Base-by-base conservation (phyloP, 2,888 invertebrate species). In the Eupithecia centaureata region DNA sequence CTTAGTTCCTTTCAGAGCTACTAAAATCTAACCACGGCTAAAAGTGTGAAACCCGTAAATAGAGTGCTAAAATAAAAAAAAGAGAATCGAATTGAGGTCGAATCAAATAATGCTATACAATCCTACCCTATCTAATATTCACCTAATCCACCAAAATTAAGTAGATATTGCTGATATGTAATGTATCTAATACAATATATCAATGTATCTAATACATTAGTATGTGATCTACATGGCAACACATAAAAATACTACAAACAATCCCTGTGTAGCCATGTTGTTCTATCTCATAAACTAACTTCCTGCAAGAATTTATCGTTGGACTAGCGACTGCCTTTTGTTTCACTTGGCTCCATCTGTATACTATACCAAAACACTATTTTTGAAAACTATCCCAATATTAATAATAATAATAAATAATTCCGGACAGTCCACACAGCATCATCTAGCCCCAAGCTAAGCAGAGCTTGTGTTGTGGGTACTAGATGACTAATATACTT, bases 281-380 rank as follows among this genome's bases (percentile, higher is more conserved):
- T 73, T 47, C 68, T 35, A 75, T 72, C 74, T 76, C 69, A 78
- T 81, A 83, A 84, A 84, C 81, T 81, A 82, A 74, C 71, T 78
- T 76, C 67, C 74, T 60, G 66, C 61, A 74, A 76, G 79, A 83
- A 83, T 86, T 85, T 85, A 86, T 86, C 78, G 80, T 69, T 73
- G 73, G 38, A 54, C 54, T 8, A n/a, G 22, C 2, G 5, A 3
- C 22, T 56, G 32, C 5, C 15, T 22, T 30, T 30, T 30, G 32
- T 30, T 28, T n/a, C 12, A 18, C 10, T 57, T n/a, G 57, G 12
- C 13, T 32, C 13, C 7, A 57, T 52, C 25, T 47, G 22, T 22
- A 10, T 22, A 1, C 12, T 51, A n/a, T n/a, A n/a, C n/a, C n/a
- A n/a, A 38, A 38, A 38, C 35, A 35, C n/a, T 35, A n/a, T 5